Conservation (phyloP, 2,113 vertebrate species). For the Psittacula cyanocephala region DNA sequence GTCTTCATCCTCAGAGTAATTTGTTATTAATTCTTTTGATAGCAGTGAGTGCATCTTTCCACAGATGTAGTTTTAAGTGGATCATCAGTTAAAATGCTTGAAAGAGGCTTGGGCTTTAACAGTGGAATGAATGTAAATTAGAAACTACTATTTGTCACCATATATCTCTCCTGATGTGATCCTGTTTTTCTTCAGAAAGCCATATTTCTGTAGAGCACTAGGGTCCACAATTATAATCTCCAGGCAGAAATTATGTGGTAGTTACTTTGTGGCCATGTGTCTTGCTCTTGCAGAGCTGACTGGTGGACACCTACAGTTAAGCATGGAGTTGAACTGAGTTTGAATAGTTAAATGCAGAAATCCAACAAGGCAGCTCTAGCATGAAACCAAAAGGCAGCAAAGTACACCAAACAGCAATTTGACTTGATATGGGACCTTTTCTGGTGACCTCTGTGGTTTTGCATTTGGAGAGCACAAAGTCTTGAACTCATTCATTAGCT, state of each 20-base stretch:
- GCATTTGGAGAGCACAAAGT: not conserved
- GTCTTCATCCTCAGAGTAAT: not conserved
- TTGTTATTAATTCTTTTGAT: not conserved
- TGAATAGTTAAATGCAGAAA: not conserved
- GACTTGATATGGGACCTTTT: not conserved
- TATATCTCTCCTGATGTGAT: slow-evolving; percentile 53
- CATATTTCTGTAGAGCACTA: not conserved
- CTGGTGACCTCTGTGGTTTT: not conserved
- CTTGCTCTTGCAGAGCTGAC: not conserved
- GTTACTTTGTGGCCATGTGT: not conserved
- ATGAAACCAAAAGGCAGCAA: not conserved
- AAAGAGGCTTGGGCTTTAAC: not conserved
- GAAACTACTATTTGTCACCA: slow-evolving; percentile 22
- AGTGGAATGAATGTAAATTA: not conserved
- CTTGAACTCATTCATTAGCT: not conserved
- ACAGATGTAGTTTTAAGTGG: not conserved
- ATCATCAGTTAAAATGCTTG: not conserved
- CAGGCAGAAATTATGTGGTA: not conserved
- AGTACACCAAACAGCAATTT: not conserved
- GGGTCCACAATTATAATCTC: not conserved
- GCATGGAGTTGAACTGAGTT: not conserved
- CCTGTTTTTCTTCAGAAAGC: slow-evolving; percentile 42
- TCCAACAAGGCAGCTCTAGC: not conserved
- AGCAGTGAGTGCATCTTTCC: not conserved
- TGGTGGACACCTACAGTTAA: not conserved